Percentiles rank a stretch among this genome's conserved stretches.
Evolutionary conservation across 2,113 vertebrate genomes (phyloP).

Genomic region (Archocentrus centrarchus): DNA sequence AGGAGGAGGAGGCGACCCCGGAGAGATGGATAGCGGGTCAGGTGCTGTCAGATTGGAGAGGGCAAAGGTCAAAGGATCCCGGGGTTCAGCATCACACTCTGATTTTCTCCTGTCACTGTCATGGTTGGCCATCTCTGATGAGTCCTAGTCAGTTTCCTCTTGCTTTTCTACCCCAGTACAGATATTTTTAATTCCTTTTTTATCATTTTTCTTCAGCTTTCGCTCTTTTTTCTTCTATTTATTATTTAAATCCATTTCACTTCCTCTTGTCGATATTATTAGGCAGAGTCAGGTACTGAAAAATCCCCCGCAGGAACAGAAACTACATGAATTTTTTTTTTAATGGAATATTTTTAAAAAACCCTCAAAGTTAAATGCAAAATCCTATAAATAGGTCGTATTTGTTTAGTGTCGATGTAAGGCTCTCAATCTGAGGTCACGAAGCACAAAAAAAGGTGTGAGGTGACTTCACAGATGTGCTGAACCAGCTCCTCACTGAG

Average conservation of each 20-base stretch:
- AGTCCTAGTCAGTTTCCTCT: neutral
- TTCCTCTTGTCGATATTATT: neutral
- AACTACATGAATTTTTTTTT: neutral
- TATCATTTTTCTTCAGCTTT: neutral
- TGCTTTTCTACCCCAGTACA: neutral
- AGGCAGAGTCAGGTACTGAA: neutral
- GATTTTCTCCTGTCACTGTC: slow-evolving; percentile 57
- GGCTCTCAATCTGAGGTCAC: neutral
- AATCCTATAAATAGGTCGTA: slow-evolving; percentile 1
- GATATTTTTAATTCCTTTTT: slow-evolving; percentile 1
- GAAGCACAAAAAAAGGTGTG: neutral
- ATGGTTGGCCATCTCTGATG: slow-evolving; percentile 30
- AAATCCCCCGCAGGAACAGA: too few species aligned
- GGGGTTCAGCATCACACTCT: slow-evolving; percentile 50
- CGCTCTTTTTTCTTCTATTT: neutral
- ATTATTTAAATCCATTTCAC: neutral
- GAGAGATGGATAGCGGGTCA: slow-evolving; percentile 61
- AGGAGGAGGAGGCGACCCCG: slow-evolving; percentile 18
- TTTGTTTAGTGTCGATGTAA: neutral
- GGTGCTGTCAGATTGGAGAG: slow-evolving; percentile 58
- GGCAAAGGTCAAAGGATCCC: slow-evolving; percentile 59
- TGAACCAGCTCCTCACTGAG: neutral
- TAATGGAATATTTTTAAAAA: neutral
- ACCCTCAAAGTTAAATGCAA: neutral
- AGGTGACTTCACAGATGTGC: neutral